Percentiles rank a stretch among this genome's conserved stretches.
phyloP scores from a whole-genome alignment of 1,140 invertebrate genomes.

The Nomia melanderi region DNA sequence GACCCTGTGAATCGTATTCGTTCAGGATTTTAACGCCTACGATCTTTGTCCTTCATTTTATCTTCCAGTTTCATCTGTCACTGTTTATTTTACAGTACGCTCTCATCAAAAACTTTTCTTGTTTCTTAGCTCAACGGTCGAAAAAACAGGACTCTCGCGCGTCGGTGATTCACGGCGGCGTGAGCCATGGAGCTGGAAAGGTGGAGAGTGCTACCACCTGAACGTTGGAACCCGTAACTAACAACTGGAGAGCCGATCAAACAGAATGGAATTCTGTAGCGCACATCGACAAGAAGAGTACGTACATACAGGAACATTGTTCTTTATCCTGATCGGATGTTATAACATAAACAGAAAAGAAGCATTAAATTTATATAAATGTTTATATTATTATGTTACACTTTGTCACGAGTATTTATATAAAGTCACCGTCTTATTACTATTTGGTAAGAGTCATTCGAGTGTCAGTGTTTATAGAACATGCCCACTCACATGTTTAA shows the following conservation, averaged over 20 bases:
- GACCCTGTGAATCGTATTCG: background rate
- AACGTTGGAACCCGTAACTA: background rate
- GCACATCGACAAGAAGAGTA: background rate
- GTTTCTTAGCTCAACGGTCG: too few species aligned
- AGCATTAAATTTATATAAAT: background rate
- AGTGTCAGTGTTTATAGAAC: background rate
- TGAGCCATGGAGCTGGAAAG: background rate
- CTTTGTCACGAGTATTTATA: background rate
- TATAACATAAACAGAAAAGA: background rate
- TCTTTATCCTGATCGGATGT: background rate
- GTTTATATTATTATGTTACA: constrained; percentile 1
- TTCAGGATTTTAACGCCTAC: background rate
- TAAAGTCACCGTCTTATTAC: background rate
- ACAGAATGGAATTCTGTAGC: too few species aligned
- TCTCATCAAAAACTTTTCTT: too few species aligned
- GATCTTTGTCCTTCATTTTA: too few species aligned
- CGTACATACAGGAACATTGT: background rate
- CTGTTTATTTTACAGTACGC: too few species aligned
- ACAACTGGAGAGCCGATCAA: background rate
- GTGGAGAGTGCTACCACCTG: constrained; percentile 30
- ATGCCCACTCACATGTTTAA: constrained; percentile 49
- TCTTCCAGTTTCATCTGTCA: too few species aligned
- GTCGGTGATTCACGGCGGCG: background rate
- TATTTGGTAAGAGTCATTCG: background rate
- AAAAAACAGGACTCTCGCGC: background rate